These are phyloP conservation scores for Caenorhabditis sp. DNA, from an alignment of 2,888 invertebrate genomes.

Conservation along the genomic window DNA sequence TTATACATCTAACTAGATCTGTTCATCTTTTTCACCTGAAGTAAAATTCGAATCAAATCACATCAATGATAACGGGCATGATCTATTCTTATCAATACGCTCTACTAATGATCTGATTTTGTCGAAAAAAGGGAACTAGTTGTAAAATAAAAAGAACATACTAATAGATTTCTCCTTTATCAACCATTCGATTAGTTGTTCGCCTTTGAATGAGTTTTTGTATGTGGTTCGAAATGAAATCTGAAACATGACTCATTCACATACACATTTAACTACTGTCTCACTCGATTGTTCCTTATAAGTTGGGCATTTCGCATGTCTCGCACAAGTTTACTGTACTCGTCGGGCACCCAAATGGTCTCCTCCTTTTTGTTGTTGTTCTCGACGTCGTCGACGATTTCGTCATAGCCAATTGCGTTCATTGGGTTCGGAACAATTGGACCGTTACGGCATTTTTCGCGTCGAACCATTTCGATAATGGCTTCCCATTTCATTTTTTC, in stretches of 20 bases:
- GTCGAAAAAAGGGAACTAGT: not conserved
- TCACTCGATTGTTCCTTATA: constrained; percentile 65
- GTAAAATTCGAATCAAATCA: not conserved
- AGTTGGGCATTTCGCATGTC: constrained; percentile 71
- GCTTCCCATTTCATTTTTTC: constrained; percentile 48
- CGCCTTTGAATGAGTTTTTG: constrained; percentile 72
- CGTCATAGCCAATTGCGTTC: constrained; percentile 39
- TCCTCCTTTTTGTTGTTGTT: constrained; percentile 38
- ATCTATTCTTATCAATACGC: not conserved
- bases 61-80: not conserved
- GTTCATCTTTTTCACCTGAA: no score
- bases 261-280: constrained; percentile 64
- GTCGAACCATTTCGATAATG: constrained; percentile 66
- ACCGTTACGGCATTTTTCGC: constrained; percentile 24
- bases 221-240: constrained; percentile 65
- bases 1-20: no score
- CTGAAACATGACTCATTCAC: constrained; percentile 18
- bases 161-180: constrained; percentile 71
- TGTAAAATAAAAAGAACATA: constrained; percentile 42
- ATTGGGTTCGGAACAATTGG: constrained; percentile 36
- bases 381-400: constrained; percentile 25
- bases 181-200: constrained; percentile 73
- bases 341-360: constrained; percentile 48
- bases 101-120: not conserved
- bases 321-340: constrained; percentile 44